Percentiles rank a stretch among this genome's conserved stretches.
Evolutionary conservation across 1,140 invertebrate species (phyloP).

Genomic region (Latrodectus geometricus): DNA sequence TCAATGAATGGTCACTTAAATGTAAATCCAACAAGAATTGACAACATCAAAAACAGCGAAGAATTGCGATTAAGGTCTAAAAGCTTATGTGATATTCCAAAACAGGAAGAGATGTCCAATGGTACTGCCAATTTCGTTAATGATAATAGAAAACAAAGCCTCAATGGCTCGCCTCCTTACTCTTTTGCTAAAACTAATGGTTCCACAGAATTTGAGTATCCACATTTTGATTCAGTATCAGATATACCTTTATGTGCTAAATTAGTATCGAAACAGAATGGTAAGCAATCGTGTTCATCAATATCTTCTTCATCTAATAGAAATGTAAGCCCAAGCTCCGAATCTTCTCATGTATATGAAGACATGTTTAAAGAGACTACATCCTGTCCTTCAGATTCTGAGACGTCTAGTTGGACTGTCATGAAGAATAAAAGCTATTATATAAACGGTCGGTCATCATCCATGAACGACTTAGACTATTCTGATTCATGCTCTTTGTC

Average conservation of each 20-base stretch:
- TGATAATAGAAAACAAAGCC: background rate
- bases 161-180: background rate
- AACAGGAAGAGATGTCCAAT: background rate
- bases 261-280: constrained; percentile 47
- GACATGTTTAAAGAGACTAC: constrained; percentile 57
- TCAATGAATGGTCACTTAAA: background rate
- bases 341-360: constrained; percentile 48
- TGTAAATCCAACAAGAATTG: background rate
- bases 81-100: constrained; percentile 31
- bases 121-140: background rate
- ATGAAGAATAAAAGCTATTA: constrained; percentile 58
- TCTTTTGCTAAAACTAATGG: background rate
- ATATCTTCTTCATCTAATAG: constrained; percentile 24
- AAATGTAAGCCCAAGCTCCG: constrained; percentile 23
- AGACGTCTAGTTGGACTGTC: constrained; percentile 47
- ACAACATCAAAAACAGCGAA: background rate
- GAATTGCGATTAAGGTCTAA: constrained; percentile 1
- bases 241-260: constrained; percentile 56
- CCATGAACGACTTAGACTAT: constrained; percentile 47
- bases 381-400: constrained; percentile 53
- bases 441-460: constrained; percentile 37
- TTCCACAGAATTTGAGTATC: constrained; percentile 3
- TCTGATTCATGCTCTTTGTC: constrained; percentile 50
- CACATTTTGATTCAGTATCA: constrained; percentile 26
- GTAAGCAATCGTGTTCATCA: background rate